phyloP scores from a whole-genome alignment of 2,888 invertebrate genomes.

The Pegoplata infirma region DNA sequence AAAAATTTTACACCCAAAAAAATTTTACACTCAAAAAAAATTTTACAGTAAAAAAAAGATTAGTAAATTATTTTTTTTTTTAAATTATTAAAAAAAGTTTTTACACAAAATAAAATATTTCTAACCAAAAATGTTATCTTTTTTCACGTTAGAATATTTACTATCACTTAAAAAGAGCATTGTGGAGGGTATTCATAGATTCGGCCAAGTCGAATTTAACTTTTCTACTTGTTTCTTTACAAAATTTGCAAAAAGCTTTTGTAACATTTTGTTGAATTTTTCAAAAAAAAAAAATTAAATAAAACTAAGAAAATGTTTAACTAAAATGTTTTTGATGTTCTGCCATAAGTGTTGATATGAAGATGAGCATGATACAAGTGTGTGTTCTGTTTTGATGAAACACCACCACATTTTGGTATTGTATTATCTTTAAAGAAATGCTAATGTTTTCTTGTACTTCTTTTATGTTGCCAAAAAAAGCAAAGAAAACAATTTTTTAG shows the following conservation, averaged over 20 bases:
- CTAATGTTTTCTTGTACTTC: not conserved
- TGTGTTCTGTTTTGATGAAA: not conserved
- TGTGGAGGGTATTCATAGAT: too few species aligned
- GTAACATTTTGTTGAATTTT: not conserved
- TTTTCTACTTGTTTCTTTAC: too few species aligned
- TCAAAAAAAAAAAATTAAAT: not conserved
- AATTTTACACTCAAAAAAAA: too few species aligned
- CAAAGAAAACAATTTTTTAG: not conserved
- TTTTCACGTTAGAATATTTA: too few species aligned
- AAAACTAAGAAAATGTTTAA: constrained; percentile 34
- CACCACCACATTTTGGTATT: not conserved
- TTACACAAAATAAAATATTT: too few species aligned
- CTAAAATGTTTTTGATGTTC: constrained; percentile 58
- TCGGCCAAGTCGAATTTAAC: too few species aligned
- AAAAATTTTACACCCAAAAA: too few species aligned
- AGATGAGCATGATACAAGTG: constrained; percentile 10
- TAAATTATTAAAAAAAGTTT: too few species aligned
- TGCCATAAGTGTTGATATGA: constrained; percentile 35
- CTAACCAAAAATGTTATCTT: too few species aligned
- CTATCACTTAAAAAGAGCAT: too few species aligned
- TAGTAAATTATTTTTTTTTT: too few species aligned
- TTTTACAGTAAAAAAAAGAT: too few species aligned
- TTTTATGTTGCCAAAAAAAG: not conserved
- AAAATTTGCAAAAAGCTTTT: not conserved
- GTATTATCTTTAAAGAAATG: not conserved